Percentiles rank a stretch among this genome's conserved stretches.
Evolutionary conservation across 2,888 invertebrate genomes (phyloP).

Genomic region (Hemicrepidius hirtus): DNA sequence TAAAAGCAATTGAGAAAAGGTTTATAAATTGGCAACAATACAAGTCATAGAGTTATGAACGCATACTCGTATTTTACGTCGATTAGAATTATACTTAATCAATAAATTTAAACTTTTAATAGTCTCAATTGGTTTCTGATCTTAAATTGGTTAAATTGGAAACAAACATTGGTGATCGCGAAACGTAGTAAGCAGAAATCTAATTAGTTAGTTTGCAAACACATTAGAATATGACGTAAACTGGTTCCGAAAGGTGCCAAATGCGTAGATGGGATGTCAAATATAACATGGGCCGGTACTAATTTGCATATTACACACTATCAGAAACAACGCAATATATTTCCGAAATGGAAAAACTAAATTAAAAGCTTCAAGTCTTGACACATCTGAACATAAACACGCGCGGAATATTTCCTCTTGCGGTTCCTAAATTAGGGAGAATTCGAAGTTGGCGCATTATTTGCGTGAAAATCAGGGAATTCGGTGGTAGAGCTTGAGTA

Average conservation of each 20-base stretch:
- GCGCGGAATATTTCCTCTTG: slow-evolving; percentile 40
- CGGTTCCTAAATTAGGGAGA: slow-evolving; percentile 41
- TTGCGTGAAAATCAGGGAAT: slow-evolving; percentile 43
- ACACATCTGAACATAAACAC: slow-evolving; percentile 16
- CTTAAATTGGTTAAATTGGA: slow-evolving; percentile 1
- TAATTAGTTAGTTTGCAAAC: neutral
- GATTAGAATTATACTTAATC: neutral
- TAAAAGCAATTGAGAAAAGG: no score
- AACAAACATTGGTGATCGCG: neutral
- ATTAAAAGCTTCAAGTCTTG: slow-evolving; percentile 35
- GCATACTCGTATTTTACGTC: neutral
- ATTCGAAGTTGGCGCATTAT: slow-evolving; percentile 47
- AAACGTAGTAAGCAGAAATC: neutral
- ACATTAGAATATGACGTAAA: slow-evolving; percentile 10
- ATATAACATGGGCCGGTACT: neutral
- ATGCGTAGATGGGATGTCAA: slow-evolving; percentile 16
- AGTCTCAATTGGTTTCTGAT: neutral
- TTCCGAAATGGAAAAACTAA: slow-evolving; percentile 8
- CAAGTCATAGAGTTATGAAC: no score
- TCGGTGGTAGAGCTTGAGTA: slow-evolving; percentile 36
- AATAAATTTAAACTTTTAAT: neutral
- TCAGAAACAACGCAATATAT: neutral
- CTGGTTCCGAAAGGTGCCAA: slow-evolving; percentile 17
- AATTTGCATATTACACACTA: slow-evolving; percentile 4
- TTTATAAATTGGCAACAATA: no score